Base-by-base conservation (phyloP, 2,113 vertebrate species). In the Climacteris rufus region DNA sequence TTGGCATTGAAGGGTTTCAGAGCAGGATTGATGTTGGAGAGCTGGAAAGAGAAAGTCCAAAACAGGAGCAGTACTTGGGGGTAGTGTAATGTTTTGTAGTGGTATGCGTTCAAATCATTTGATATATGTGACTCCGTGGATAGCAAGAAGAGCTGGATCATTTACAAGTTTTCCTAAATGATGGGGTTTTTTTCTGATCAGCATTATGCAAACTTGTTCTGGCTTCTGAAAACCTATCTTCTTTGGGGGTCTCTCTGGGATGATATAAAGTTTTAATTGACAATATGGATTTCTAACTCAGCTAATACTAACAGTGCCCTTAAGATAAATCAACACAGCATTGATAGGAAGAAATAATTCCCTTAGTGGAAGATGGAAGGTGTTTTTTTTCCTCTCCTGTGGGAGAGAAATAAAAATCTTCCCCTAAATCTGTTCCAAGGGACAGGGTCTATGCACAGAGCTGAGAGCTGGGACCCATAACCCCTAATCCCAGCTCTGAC, bases 281-380 rank as follows among this genome's bases (percentile, higher is more conserved):
- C 53, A 72, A 12, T 72, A 61, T 31, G 56, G 74, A 72, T 96
- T 94, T 87, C 83, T 70, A 91, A 45, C 60, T 87, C 25, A 9
- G 45, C 53, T 84, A 82, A 82, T 90, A 79, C 16, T 53, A 79
- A 84, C 18, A 15, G 37, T 31, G 61, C 64, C 83, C 88, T 83
- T 70, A 74, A 94, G 88, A 90, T 64, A 90, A 93, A 92, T 44
- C 59, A 88, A 52, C 70, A 15, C 0, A 1, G 17, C 63, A 37
- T 13, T 37, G 63, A 30, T 42, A 87, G 42, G 50, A 93, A 79
- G 74, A 90, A 96, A 69, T 66, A 83, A 91, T 86, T 88, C 78
- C 79, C 66, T 86, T 47, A 83, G 50, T 35, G 63, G 45, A 77
- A 90, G 37, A 30, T 70, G 71, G 28, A 93, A 92, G 28, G 15